Conservation (phyloP, 2,113 vertebrate species). For the Antennarius striatus region DNA sequence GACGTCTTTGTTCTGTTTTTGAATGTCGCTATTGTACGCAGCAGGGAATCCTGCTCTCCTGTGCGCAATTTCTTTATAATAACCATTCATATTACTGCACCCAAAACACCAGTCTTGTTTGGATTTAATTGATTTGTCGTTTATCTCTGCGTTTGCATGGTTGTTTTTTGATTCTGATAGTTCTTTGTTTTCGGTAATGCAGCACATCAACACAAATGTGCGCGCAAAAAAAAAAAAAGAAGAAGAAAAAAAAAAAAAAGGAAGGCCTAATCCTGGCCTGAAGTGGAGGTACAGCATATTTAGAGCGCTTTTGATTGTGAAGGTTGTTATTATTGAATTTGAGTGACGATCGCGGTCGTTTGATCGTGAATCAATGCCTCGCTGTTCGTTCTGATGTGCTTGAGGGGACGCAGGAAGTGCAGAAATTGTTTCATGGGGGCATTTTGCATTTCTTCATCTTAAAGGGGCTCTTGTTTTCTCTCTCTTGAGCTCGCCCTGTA, state of each 20-base stretch:
- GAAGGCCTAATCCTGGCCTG: constrained; percentile 79
- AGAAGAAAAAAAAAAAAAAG: constrained; percentile 51
- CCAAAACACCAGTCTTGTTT: constrained; percentile 38
- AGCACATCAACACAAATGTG: constrained; percentile 69
- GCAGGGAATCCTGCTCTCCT: not conserved
- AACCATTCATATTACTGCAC: constrained; percentile 21
- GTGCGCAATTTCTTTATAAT: constrained; percentile 28
- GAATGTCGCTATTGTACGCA: not conserved
- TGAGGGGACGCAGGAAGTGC: constrained; percentile 65
- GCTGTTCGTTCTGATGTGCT: constrained; percentile 60
- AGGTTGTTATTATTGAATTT: constrained; percentile 79
- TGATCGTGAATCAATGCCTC: constrained; percentile 77
- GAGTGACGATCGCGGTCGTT: constrained; percentile 79
- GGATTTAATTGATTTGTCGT: constrained; percentile 79
- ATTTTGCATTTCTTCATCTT: constrained; percentile 55
- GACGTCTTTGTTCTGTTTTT: not conserved
- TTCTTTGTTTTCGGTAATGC: constrained; percentile 77
- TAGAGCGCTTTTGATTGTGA: constrained; percentile 69
- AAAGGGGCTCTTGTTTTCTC: constrained; percentile 65
- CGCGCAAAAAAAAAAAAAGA: constrained; percentile 51
- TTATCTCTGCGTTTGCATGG: constrained; percentile 70
- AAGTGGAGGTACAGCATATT: constrained; percentile 79
- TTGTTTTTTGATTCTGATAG: constrained; percentile 70
- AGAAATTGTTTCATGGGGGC: constrained; percentile 75
- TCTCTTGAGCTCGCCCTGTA: constrained; percentile 66